Percentiles rank a stretch among this genome's conserved stretches.
Conservation (phyloP, 2,113 vertebrate genomes). For the Rhinoderma darwinii region DNA sequence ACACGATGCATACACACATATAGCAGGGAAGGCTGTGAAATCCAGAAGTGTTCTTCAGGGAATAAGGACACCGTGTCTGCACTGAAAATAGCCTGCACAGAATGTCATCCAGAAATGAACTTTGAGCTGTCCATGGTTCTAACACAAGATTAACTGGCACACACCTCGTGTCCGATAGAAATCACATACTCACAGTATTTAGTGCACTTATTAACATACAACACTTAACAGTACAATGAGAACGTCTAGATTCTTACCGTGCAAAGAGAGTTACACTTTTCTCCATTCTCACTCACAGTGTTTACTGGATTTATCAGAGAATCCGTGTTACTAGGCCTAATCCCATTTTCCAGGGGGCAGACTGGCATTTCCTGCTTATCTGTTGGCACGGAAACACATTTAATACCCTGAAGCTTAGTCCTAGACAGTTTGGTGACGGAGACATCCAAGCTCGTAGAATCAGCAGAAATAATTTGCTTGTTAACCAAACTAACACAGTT, state of each 20-base stretch:
- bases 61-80: neutral
- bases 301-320: conserved; percentile 4
- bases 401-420: conserved; percentile 58
- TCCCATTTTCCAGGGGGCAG: conserved; percentile 56
- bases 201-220: neutral
- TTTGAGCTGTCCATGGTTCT: conserved; percentile 40
- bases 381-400: conserved; percentile 54
- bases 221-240: neutral
- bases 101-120: neutral
- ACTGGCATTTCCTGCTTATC: conserved; percentile 57
- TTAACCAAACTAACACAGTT: conserved; percentile 1
- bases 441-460: conserved; percentile 23
- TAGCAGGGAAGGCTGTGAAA: neutral
- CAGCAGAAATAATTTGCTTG: conserved; percentile 12
- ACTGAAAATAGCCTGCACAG: neutral
- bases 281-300: conserved; percentile 43
- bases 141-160: neutral
- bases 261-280: neutral
- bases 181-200: neutral
- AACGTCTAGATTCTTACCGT: conserved; percentile 35
- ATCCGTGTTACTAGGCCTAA: conserved; percentile 42
- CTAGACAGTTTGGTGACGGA: conserved; percentile 41
- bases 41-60: neutral
- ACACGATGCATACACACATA: neutral
- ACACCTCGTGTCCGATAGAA: neutral